These are phyloP conservation scores for Tinea pellionella DNA, from an alignment of 2,888 invertebrate genomes.

Conservation along the genomic window DNA sequence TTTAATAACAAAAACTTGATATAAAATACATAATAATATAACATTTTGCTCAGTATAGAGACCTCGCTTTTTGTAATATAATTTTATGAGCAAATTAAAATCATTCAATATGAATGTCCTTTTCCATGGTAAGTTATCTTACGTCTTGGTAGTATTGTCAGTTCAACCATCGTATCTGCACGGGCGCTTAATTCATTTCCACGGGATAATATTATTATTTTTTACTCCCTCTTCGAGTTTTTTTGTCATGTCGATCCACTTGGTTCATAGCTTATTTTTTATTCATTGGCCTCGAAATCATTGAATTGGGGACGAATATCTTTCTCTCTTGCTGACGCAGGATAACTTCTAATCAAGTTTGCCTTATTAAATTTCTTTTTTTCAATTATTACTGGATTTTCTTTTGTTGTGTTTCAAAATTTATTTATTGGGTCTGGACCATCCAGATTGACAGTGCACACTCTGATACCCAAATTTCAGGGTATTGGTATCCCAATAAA, in stretches of 20 bases:
- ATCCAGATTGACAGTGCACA: too few species aligned
- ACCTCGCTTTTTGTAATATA: too few species aligned
- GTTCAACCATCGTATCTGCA: conserved; percentile 45
- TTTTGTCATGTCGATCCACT: conserved; percentile 49
- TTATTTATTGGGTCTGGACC: too few species aligned
- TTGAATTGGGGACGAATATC: conserved; percentile 38
- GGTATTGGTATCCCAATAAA: too few species aligned
- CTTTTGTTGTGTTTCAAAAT: not conserved
- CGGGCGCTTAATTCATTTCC: conserved; percentile 68
- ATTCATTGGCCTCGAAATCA: conserved; percentile 50
- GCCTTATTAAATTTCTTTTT: conserved; percentile 23
- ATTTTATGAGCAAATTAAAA: too few species aligned
- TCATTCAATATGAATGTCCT: not conserved
- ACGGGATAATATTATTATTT: conserved; percentile 70
- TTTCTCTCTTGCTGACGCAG: conserved; percentile 35
- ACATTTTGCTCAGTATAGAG: not conserved
- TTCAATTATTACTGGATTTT: not conserved
- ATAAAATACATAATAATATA: too few species aligned
- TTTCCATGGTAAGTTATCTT: conserved; percentile 13
- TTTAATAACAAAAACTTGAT: too few species aligned
- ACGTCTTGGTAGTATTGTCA: conserved; percentile 14
- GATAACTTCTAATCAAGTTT: conserved; percentile 53
- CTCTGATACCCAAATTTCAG: too few species aligned
- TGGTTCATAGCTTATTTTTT: conserved; percentile 55
- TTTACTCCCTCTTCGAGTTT: conserved; percentile 54